Conservation (phyloP, 2,888 invertebrate species). For the Zele albiditarsus region DNA sequence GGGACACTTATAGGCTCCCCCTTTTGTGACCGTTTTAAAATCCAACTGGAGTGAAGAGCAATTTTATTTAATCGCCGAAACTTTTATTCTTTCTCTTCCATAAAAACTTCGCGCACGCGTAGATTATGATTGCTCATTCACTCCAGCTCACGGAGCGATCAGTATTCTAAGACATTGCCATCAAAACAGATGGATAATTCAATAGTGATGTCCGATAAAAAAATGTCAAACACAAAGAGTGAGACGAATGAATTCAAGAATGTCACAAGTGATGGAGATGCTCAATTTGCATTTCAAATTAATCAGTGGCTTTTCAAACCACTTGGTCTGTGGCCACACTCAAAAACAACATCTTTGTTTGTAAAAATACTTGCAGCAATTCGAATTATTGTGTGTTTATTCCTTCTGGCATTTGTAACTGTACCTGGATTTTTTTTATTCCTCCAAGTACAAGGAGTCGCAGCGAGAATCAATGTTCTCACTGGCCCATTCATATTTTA, state of each 20-base stretch:
- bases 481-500: slow-evolving; percentile 52
- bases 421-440: slow-evolving; percentile 58
- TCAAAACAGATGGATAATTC: background rate
- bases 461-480: slow-evolving; percentile 52
- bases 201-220: background rate
- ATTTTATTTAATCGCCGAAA: background rate
- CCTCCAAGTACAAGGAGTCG: slow-evolving; percentile 49
- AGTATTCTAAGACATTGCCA: slow-evolving; percentile 8
- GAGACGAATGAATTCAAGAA: background rate
- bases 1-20: too few species aligned
- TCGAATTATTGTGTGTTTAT: slow-evolving; percentile 37
- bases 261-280: slow-evolving; percentile 8
- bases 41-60: too few species aligned
- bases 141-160: background rate
- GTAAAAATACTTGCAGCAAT: background rate
- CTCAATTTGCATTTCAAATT: slow-evolving; percentile 46
- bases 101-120: background rate
- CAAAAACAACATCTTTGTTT: background rate
- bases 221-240: background rate
- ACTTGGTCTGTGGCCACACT: slow-evolving; percentile 52
- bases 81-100: background rate
- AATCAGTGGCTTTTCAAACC: slow-evolving; percentile 60
- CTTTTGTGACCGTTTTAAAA: too few species aligned
- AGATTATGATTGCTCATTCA: background rate
- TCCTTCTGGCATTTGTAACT: slow-evolving; percentile 56